These are phyloP conservation scores for Thecocarcelia acutangulata DNA, from an alignment of 2,888 invertebrate genomes.

Conservation along the genomic window DNA sequence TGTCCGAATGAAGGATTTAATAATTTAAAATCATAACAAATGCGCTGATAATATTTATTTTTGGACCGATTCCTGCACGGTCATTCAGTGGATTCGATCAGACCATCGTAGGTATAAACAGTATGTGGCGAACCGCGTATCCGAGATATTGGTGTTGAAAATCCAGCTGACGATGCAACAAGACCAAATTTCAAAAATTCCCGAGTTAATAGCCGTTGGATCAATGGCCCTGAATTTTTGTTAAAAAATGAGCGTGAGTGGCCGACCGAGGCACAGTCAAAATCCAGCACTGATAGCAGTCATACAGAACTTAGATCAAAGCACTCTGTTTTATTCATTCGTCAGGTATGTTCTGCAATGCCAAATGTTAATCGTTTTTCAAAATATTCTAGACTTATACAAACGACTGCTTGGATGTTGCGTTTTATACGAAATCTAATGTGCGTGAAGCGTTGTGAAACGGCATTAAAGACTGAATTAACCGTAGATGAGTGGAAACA, in stretches of 20 bases:
- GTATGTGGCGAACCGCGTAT: slow-evolving; percentile 48
- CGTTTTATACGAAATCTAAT: background rate
- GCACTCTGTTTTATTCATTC: background rate
- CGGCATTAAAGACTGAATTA: no score
- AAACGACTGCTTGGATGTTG: slow-evolving; percentile 6
- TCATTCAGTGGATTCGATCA: slow-evolving; percentile 53
- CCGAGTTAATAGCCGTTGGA: slow-evolving; percentile 17
- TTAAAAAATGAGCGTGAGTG: slow-evolving; percentile 1
- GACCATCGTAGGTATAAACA: slow-evolving; percentile 57
- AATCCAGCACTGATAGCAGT: background rate
- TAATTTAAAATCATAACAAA: background rate
- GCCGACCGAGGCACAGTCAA: background rate
- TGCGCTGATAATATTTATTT: background rate
- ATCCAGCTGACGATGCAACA: slow-evolving; percentile 43
- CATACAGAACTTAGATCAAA: background rate
- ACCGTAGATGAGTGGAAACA: background rate
- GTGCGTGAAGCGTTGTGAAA: no score
- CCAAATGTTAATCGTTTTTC: slow-evolving; percentile 31
- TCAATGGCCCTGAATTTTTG: slow-evolving; percentile 38
- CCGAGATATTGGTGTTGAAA: slow-evolving; percentile 47
- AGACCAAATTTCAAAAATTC: slow-evolving; percentile 13
- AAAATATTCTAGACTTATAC: slow-evolving; percentile 31
- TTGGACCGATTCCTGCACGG: slow-evolving; percentile 53
- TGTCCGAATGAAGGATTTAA: background rate
- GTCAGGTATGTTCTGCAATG: slow-evolving; percentile 15